phyloP scores from a whole-genome alignment of 2,113 vertebrate species.

The Pimephales promelas region DNA sequence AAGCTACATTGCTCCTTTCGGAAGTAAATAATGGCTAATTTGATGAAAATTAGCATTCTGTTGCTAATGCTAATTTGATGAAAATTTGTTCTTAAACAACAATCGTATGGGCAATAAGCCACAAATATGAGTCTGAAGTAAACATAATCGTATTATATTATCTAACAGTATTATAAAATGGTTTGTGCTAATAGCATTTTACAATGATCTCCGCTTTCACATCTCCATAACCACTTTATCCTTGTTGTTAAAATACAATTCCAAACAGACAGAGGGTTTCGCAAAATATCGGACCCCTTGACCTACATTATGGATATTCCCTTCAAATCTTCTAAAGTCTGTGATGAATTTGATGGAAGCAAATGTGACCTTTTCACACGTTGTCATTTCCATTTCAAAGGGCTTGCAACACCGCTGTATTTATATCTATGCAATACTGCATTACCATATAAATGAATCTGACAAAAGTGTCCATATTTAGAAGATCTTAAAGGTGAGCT shows the following conservation, averaged over 20 bases:
- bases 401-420: slow-evolving; percentile 36
- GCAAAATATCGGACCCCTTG: not conserved
- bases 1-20: not conserved
- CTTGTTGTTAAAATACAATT: not conserved
- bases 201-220: not conserved
- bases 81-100: too few relatives aligned
- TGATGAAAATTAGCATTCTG: not conserved
- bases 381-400: slow-evolving; percentile 51
- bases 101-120: not conserved
- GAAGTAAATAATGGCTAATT: not conserved
- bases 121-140: not conserved
- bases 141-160: not conserved
- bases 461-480: slow-evolving; percentile 25
- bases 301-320: slow-evolving; percentile 28
- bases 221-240: slow-evolving; percentile 6
- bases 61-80: not conserved
- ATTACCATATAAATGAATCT: slow-evolving; percentile 59
- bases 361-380: slow-evolving; percentile 52
- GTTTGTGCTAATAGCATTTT: not conserved
- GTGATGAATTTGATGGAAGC: slow-evolving; percentile 39
- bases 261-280: not conserved
- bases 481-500: slow-evolving; percentile 36
- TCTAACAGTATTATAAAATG: not conserved
- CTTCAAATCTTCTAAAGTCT: slow-evolving; percentile 21
- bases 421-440: slow-evolving; percentile 39